These are phyloP conservation scores for Mystacides longicornis DNA, from an alignment of 2,888 invertebrate genomes.

Conservation along the genomic window DNA sequence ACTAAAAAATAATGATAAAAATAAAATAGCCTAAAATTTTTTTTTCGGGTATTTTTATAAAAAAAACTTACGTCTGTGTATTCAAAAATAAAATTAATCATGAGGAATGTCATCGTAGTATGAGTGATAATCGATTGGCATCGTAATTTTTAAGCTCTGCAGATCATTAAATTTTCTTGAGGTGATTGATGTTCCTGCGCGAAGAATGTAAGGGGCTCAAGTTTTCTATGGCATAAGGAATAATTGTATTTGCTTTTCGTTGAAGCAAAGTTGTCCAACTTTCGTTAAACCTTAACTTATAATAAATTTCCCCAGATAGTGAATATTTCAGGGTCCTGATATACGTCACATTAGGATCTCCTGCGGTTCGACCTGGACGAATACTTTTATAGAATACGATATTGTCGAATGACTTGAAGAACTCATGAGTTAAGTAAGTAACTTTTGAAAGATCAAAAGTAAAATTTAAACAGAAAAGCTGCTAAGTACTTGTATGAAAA, in stretches of 20 bases:
- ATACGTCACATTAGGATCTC: constrained; percentile 22
- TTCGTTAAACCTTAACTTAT: constrained; percentile 19
- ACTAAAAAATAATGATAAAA: too few relatives aligned
- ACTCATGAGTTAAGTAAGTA: constrained; percentile 16
- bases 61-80: too few relatives aligned
- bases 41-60: too few relatives aligned
- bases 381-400: constrained; percentile 15
- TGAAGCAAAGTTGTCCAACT: constrained; percentile 19
- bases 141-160: background rate
- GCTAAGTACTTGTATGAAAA: background rate
- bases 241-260: constrained; percentile 14
- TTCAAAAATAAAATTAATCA: too few relatives aligned
- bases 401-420: constrained; percentile 18
- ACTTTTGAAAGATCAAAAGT: constrained; percentile 20
- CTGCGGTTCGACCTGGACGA: constrained; percentile 19
- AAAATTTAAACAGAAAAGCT: background rate
- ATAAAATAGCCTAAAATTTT: too few relatives aligned
- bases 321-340: constrained; percentile 19
- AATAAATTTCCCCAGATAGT: constrained; percentile 14
- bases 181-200: background rate
- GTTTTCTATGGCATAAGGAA: background rate
- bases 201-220: background rate
- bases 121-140: background rate
- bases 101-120: constrained; percentile 2
- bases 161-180: constrained; percentile 3